phyloP scores from a whole-genome alignment of 2,113 vertebrate species.

The Vidua chalybeata region DNA sequence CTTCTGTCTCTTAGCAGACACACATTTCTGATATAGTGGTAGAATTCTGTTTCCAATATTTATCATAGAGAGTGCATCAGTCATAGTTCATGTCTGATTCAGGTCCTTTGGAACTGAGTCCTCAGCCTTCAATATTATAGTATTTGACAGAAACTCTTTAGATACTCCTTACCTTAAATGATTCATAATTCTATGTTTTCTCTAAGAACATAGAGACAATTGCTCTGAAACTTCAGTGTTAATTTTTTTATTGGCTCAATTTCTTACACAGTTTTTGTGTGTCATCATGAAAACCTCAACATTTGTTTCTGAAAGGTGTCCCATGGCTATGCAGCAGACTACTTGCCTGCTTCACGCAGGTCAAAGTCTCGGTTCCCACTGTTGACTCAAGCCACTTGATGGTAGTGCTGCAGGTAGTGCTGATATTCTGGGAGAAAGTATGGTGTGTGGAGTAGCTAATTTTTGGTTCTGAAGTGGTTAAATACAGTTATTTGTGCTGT shows the following conservation, averaged over 20 bases:
- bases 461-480: not conserved
- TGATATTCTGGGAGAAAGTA: not conserved
- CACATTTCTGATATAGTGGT: not conserved
- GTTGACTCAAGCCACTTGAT: not conserved
- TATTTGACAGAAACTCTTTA: not conserved
- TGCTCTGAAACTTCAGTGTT: not conserved
- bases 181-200: not conserved
- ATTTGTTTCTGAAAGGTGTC: not conserved
- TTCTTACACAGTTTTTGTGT: not conserved
- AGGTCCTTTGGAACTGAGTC: not conserved
- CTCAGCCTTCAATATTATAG: not conserved
- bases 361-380: not conserved
- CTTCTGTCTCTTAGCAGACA: not conserved
- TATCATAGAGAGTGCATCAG: not conserved
- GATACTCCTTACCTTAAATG: not conserved
- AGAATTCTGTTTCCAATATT: not conserved
- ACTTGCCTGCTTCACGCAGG: not conserved
- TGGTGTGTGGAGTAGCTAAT: not conserved
- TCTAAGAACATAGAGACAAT: not conserved
- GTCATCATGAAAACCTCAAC: not conserved
- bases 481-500: not conserved
- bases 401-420: not conserved
- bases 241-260: not conserved
- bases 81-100: not conserved
- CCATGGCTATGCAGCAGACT: not conserved